These are phyloP conservation scores for Lathronympha strigana DNA, from an alignment of 2,888 invertebrate species.

Conservation along the genomic window DNA sequence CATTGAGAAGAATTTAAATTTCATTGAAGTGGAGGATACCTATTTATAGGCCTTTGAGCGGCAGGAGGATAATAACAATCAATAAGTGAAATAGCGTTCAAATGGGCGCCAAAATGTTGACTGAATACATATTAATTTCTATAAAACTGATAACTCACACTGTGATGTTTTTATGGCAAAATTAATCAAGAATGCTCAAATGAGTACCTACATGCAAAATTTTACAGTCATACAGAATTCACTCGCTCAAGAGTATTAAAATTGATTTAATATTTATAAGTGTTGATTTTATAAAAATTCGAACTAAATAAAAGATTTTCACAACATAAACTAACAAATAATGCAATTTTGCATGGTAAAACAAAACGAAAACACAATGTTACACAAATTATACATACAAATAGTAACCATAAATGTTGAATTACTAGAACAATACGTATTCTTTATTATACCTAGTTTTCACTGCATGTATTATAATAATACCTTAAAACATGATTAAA, in stretches of 20 bases:
- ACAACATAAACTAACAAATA: slow-evolving; percentile 7
- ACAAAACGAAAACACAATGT: neutral
- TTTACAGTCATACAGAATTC: neutral
- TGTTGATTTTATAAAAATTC: neutral
- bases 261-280: slow-evolving; percentile 2
- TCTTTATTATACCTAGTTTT: neutral
- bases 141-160: slow-evolving; percentile 1
- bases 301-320: slow-evolving; percentile 11
- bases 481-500: slow-evolving; percentile 21
- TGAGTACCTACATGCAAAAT: neutral
- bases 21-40: too few species aligned
- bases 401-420: slow-evolving; percentile 2
- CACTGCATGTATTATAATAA: slow-evolving; percentile 6
- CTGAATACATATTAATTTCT: slow-evolving; percentile 4
- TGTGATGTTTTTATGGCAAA: slow-evolving; percentile 26
- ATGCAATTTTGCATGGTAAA: neutral
- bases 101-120: slow-evolving; percentile 51
- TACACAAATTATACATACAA: slow-evolving; percentile 1
- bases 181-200: neutral
- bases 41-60: too few species aligned
- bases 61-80: too few species aligned
- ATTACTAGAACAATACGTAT: slow-evolving; percentile 1
- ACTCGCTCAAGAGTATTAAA: slow-evolving; percentile 15
- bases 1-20: too few species aligned
- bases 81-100: slow-evolving; percentile 45